Base-by-base conservation (phyloP, 2,113 vertebrate species). In the Suricata suricatta region DNA sequence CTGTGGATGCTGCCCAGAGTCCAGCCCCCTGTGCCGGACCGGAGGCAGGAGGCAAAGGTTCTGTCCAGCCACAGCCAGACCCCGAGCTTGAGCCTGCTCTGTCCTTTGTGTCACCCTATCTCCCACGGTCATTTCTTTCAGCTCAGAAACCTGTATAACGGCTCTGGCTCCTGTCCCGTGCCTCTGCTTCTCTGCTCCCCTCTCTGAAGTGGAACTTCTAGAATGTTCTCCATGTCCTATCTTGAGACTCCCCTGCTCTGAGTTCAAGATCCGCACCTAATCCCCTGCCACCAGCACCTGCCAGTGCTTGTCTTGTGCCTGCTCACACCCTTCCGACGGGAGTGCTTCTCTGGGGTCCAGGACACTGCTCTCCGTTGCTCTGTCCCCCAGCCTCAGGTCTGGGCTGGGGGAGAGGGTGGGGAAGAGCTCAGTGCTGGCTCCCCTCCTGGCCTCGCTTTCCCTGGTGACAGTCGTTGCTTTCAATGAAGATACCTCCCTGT, bases 81-180 rank as follows among this genome's bases (percentile, higher is more conserved):
- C 76, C 23, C n/a, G 23, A 21, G 52, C 57, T 44, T 1, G 35
- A 19, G 0, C 5, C 10, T 0, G 23, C 21, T 8, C 7, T 19
- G 7, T 57, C 35, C 7, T 44, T 74, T 60, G 33, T 29, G 86
- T 13, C 29, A 41, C 19, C 44, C 0, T 9, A 31, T 11, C 9
- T 14, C 3, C 1, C n/a, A 25, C 52, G 25, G 16, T 38, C 7
- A 52, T 23, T 29, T 80, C 16, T 52, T 31, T 52, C 16, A 6
- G 63, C 44, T 38, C 21, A 13, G 12, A 74, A 54, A 13, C 15
- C 16, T 74, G 25, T 13, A 31, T 25, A 33, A 4, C 12, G 52
- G 27, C 38, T 54, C 33, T 19, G 27, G 66, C 85, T 19, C 66
- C 50, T 60, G 64, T 44, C 84, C 21, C 29, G 2, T 10, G 17